These are phyloP conservation scores for Squalus acanthias DNA, from an alignment of 2,797 vertebrate genomes.

Conservation along the genomic window DNA sequence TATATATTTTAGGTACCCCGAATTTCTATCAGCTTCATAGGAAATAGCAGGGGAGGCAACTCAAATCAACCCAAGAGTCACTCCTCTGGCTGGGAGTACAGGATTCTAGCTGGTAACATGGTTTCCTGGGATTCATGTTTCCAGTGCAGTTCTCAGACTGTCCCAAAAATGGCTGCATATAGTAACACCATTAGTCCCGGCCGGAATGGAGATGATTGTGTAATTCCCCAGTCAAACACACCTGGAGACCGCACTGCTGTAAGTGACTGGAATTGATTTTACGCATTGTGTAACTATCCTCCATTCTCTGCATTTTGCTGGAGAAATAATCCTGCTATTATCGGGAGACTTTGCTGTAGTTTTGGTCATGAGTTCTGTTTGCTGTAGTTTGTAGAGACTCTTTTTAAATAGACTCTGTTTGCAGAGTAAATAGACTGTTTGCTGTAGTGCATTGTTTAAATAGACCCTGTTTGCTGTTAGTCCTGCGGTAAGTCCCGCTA, in stretches of 20 bases:
- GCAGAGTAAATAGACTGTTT: neutral
- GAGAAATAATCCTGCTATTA: neutral
- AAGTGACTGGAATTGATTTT: neutral
- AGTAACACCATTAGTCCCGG: neutral
- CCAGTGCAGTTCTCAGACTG: neutral
- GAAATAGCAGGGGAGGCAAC: neutral
- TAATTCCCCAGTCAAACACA: neutral
- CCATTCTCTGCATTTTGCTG: neutral
- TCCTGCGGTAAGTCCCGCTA: neutral
- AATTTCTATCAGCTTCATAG: neutral
- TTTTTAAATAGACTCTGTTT: neutral
- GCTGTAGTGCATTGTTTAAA: neutral
- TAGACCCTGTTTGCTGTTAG: neutral
- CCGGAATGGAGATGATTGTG: neutral
- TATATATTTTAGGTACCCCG: no score
- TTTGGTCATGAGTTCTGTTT: neutral
- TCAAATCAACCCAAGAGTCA: neutral
- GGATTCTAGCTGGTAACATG: neutral
- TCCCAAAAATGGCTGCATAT: neutral
- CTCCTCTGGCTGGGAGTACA: neutral
- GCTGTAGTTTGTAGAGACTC: neutral
- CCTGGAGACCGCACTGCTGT: neutral
- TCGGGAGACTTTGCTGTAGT: neutral
- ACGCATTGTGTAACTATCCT: neutral
- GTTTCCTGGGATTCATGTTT: neutral